phyloP scores from a whole-genome alignment of 2,888 invertebrate species.

The Ommatoiulus sabulosus region DNA sequence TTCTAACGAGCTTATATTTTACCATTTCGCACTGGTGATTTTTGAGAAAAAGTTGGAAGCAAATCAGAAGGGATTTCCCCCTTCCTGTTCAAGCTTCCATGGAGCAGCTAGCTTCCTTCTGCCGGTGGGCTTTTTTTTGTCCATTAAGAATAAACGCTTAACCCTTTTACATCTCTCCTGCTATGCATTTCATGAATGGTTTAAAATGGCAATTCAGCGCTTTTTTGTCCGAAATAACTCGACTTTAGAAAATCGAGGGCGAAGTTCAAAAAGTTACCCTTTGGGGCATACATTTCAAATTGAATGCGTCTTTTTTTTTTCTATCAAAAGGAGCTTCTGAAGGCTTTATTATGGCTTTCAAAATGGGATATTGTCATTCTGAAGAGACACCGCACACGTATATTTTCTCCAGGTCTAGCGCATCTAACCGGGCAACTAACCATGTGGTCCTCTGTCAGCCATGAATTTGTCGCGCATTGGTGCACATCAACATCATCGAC shows the following conservation, averaged over 20 bases:
- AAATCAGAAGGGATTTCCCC: neutral
- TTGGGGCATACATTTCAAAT: conserved; percentile 8
- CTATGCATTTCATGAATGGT: conserved; percentile 15
- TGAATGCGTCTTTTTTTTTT: neutral
- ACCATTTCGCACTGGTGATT: neutral
- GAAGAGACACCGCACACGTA: conserved; percentile 15
- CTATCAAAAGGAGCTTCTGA: neutral
- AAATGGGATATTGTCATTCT: neutral
- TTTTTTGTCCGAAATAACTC: conserved; percentile 39
- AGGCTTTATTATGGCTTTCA: neutral
- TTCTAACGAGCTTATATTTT: neutral
- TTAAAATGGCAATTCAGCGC: neutral
- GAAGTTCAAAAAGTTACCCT: conserved; percentile 30
- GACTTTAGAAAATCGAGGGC: conserved; percentile 29
- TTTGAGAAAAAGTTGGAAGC: neutral
- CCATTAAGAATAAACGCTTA: neutral
- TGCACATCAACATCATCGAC: neutral
- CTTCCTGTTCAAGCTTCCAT: neutral
- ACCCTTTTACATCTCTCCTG: neutral
- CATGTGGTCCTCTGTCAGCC: neutral
- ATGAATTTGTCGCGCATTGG: conserved; percentile 2
- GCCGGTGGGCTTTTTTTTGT: neutral
- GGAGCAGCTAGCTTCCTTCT: neutral
- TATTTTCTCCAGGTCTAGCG: neutral
- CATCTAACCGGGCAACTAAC: neutral